Base-by-base conservation (phyloP, 2,113 vertebrate species). In the Prionailurus bengalensis region DNA sequence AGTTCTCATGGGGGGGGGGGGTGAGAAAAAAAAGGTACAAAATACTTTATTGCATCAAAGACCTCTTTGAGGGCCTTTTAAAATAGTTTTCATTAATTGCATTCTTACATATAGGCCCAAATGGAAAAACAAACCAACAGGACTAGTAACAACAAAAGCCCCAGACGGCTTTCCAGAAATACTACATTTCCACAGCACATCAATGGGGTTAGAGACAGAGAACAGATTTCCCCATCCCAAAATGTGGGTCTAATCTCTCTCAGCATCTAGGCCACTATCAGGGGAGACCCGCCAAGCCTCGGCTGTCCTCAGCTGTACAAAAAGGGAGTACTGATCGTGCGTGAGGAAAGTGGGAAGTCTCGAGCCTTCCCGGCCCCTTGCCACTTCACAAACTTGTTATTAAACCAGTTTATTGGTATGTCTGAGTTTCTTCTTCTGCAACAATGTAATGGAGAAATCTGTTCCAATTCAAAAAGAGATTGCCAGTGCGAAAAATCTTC, bases 391-490 rank as follows among this genome's bases (percentile, higher is more conserved):
- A 98, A 99, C 97, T 98, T 98, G 33, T 68, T 79, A 71, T 19
- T 31, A 63, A 90, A 78, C 0, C n/a, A 91, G 94, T 97, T 98
- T 84, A 61, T 5, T 74, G 92, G 91, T 82, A 31, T 53, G 68
- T 70, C 78, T 65, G 53, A 84, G 92, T 21, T 71, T 63, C 7
- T 98, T 98, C 97, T 98, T 96, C 96, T 97, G 65, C 91, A 98
- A 98, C 95, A 98, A 97, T 89, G 73, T 97, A 97, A 93, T 96
- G 86, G 5, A 98, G 95, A 92, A 98, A 97, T 97, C 92, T 83
- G 65, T 66, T 97, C 89, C 83, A 92, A 84, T 76, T 97, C 23
- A 9, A 84, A 96, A 91, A 45, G 96, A 0, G 73, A 76, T 12
- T 81, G 92, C 29, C 71, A 73, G 36, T 71, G 95, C 39, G 36